A percentile compares a stretch with the other conserved stretches of the same genome.
Conservation (phyloP, 2,888 invertebrate genomes). For the Linnaemya tessellans region DNA sequence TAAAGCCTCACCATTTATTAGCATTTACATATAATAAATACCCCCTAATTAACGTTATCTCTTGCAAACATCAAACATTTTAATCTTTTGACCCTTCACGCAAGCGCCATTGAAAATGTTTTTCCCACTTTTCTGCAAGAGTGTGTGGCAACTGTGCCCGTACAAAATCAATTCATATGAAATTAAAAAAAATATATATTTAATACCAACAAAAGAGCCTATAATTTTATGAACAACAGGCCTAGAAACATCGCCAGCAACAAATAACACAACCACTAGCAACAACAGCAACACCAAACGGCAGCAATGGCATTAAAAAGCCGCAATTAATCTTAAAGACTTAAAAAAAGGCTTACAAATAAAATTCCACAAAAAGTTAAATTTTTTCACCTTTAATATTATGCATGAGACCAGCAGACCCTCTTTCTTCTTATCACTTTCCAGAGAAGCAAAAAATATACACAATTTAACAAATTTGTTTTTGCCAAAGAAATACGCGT, state of each 20-base stretch:
- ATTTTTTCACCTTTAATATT: slow-evolving; percentile 33
- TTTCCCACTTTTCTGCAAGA: not conserved
- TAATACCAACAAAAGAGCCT: slow-evolving; percentile 6
- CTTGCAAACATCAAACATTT: slow-evolving; percentile 32
- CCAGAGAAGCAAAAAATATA: not conserved
- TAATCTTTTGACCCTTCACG: slow-evolving; percentile 25
- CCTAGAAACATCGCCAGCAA: not conserved
- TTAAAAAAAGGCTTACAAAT: slow-evolving; percentile 45
- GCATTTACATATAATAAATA: slow-evolving; percentile 28
- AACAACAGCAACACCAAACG: not conserved
- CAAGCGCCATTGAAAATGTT: not conserved
- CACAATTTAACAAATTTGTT: slow-evolving; percentile 23
- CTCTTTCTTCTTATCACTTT: not conserved
- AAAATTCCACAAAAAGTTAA: slow-evolving; percentile 41
- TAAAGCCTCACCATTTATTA: not conserved
- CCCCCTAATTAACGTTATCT: slow-evolving; percentile 35
- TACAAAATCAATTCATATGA: slow-evolving; percentile 32
- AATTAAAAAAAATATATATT: not conserved
- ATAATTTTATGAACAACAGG: slow-evolving; percentile 32
- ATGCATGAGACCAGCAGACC: not conserved
- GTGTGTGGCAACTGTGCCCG: not conserved
- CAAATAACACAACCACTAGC: not conserved
- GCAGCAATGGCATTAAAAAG: slow-evolving; percentile 43
- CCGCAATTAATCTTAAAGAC: slow-evolving; percentile 61
- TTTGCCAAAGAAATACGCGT: slow-evolving; percentile 4